These are phyloP conservation scores for Limanda limanda DNA, from an alignment of 2,113 vertebrate species.

Conservation along the genomic window DNA sequence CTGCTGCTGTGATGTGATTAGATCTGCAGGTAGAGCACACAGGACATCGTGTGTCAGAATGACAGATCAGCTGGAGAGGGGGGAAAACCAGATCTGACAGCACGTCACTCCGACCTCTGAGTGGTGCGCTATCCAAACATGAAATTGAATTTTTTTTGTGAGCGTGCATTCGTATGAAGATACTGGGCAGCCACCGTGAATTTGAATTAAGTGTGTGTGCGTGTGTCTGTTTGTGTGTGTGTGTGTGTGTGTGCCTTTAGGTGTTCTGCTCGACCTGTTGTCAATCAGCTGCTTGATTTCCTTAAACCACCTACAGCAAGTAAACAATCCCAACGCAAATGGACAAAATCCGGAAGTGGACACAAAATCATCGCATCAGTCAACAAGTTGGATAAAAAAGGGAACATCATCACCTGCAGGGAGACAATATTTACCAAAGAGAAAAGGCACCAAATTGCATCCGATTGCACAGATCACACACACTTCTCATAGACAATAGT, in stretches of 20 bases:
- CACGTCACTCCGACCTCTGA: neutral
- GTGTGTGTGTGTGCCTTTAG: too few species aligned
- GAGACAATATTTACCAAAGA: too few species aligned
- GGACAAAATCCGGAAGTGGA: neutral
- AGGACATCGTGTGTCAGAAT: neutral
- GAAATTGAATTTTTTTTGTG: neutral
- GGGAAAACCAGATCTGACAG: neutral
- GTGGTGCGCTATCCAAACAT: neutral
- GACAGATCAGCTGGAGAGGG: slow-evolving; percentile 12
- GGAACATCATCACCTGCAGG: too few species aligned
- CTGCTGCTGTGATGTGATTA: slow-evolving; percentile 29
- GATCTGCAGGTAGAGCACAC: slow-evolving; percentile 40
- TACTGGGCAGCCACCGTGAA: neutral
- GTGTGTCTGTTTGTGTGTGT: too few species aligned
- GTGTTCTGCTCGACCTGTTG: neutral
- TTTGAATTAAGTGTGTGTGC: neutral
- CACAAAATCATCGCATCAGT: neutral
- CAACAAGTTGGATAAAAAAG: too few species aligned
- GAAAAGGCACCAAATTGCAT: neutral
- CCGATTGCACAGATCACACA: too few species aligned
- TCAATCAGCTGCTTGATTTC: neutral
- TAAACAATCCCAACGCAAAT: neutral
- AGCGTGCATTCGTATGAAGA: neutral
- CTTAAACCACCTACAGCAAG: neutral
- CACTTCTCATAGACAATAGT: too few species aligned